Evolutionary conservation across 2,113 vertebrate species (phyloP), one percentile per base, ranked within the genome.

Genomic region (Labeo catla): DNA sequence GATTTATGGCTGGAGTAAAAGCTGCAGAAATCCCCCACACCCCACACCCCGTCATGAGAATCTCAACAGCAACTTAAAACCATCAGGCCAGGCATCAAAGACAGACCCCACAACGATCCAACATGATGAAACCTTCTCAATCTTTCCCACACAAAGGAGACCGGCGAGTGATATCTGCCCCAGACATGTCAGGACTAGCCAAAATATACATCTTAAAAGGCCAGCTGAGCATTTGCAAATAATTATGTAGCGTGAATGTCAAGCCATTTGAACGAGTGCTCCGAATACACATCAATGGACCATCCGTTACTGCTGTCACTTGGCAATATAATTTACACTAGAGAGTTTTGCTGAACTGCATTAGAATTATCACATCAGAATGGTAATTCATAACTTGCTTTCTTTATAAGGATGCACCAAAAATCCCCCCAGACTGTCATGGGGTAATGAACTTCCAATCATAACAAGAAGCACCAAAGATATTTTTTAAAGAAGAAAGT

Each of bases 1-100:
- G 16, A 86, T 85, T 36, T 43, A 21, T 50, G 36, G 47, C 57
- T 49, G 54, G 13, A 74, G 52, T 73, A 54, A 86, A 74, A 83
- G 43, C 34, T 49, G 43, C 10, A 43, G 10, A 28, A 65, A 83
- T n/a, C 43, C 49, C 13, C 47, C 47, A 6, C 39, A 5, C 39
- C 39, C 39, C 39, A 3, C 39, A 6, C 47, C 47, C 19, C 19
- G 57, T 28, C 61, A 70, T 15, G 54, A 73, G 45, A 74, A 66
- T 34, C 28, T 52, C 10, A 4, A 70, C 23, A 68, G 23, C 80
- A 45, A 72, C 52, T 50, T 34, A 77, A 83, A 83, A 47, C 78
- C 70, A 85, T 85, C 47, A 77, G 84, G 81, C 19, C 15, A 80
- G 15, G 39, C 6, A 72, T 86, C 52, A 85, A 85, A 76, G 79